Conservation (phyloP, 1,140 invertebrate species). For the Dendroctonus valens region DNA sequence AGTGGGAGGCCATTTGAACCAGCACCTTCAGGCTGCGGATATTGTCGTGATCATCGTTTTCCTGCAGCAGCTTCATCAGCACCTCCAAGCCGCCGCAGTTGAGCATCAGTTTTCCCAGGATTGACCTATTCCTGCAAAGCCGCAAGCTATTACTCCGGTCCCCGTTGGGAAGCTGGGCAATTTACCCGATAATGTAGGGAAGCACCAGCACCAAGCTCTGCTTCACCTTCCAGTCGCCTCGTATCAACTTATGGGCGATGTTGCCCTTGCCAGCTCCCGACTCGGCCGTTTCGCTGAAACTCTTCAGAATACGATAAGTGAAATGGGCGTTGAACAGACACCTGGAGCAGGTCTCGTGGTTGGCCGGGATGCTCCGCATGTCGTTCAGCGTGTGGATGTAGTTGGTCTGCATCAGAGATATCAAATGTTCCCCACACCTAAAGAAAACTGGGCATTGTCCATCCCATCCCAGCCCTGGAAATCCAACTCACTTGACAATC, state of each 20-base stretch:
- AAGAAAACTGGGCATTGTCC: conserved; percentile 4
- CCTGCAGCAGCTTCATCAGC: conserved; percentile 39
- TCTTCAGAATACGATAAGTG: conserved; percentile 50
- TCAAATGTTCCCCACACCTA: conserved; percentile 42
- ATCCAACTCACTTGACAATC: conserved; percentile 48
- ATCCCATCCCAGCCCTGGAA: neutral
- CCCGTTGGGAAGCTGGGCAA: neutral
- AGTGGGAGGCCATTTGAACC: conserved; percentile 52
- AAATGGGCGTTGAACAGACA: conserved; percentile 49
- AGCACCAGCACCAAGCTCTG: conserved; percentile 53
- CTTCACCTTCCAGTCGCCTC: conserved; percentile 52
- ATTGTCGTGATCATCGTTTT: conserved; percentile 30
- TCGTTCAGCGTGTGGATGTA: conserved; percentile 40
- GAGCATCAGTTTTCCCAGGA: conserved; percentile 41
- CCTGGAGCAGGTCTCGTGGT: conserved; percentile 35
- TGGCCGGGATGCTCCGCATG: conserved; percentile 32
- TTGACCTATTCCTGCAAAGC: conserved; percentile 40
- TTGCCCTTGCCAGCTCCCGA: conserved; percentile 56
- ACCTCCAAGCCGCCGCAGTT: conserved; percentile 44
- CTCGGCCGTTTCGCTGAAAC: conserved; percentile 53
- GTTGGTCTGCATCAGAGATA: conserved; percentile 44
- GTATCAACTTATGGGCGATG: conserved; percentile 55
- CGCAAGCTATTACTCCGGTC: neutral
- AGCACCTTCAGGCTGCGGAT: conserved; percentile 36
- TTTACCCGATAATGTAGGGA: conserved; percentile 57